These are phyloP conservation scores for Drosophila burlai DNA, from an alignment of 1,140 invertebrate genomes.

Conservation along the genomic window DNA sequence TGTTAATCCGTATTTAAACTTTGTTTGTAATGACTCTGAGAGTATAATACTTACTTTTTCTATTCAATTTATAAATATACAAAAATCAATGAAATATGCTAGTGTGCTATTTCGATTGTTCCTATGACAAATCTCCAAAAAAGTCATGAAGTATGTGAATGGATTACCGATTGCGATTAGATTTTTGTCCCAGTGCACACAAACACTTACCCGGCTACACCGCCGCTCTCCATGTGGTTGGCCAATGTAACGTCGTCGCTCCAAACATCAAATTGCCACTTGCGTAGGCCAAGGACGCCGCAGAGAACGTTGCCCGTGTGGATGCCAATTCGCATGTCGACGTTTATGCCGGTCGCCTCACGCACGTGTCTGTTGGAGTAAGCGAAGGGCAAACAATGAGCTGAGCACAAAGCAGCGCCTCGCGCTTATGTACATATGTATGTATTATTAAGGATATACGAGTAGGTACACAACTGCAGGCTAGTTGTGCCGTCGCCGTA, in stretches of 20 bases:
- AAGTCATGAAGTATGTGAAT: background rate
- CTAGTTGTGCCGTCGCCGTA: slow-evolving; percentile 51
- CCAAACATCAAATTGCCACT: slow-evolving; percentile 99
- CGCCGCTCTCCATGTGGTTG: slow-evolving; percentile 98
- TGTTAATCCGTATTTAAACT: no score
- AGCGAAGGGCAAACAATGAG: slow-evolving; percentile 62
- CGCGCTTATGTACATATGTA: slow-evolving; percentile 22
- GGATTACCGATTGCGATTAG: background rate
- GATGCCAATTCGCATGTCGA: slow-evolving; percentile 98
- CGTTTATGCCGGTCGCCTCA: slow-evolving; percentile 94
- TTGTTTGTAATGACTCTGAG: background rate
- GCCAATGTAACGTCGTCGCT: slow-evolving; percentile 98
- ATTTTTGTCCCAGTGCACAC: slow-evolving; percentile 8
- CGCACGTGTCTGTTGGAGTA: slow-evolving; percentile 90
- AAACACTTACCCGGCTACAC: slow-evolving; percentile 93
- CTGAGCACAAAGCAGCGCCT: slow-evolving; percentile 8
- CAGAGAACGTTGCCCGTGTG: slow-evolving; percentile 97
- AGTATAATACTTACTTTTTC: background rate
- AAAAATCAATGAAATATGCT: background rate
- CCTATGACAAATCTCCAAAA: background rate
- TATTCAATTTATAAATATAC: background rate
- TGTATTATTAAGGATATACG: slow-evolving; percentile 48
- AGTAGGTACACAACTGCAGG: slow-evolving; percentile 37
- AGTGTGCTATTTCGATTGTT: background rate
- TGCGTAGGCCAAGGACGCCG: slow-evolving; percentile 97